A percentile compares a stretch with the other conserved stretches of the same genome.
Evolutionary conservation across 2,888 invertebrate species (phyloP).

Genomic region (Hoplodrina blanda): DNA sequence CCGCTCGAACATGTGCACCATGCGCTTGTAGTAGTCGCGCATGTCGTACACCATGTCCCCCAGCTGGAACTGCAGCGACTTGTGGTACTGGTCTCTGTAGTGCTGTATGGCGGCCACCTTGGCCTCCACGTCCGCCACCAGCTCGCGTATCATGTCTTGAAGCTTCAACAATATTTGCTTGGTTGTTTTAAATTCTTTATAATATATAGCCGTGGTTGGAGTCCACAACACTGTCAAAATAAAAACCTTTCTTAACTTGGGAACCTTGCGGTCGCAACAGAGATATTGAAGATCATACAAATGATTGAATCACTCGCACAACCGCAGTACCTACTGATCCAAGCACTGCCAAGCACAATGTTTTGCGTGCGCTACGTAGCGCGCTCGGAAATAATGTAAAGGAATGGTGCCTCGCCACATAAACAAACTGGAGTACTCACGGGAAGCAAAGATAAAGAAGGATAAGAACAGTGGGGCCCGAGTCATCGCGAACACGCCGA

Average conservation of each 20-base stretch:
- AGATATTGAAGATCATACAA: no score
- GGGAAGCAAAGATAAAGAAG: neutral
- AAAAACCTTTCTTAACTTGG: no score
- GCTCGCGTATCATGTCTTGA: neutral
- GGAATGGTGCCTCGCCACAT: no score
- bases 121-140: conserved; percentile 17
- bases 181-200: no score
- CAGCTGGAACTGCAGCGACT: conserved; percentile 29
- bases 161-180: neutral
- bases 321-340: no score
- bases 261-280: no score
- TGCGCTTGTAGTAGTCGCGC: conserved; percentile 18
- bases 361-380: no score
- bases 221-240: neutral
- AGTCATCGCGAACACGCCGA: neutral
- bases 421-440: neutral
- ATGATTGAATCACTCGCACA: no score
- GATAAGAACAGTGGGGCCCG: neutral
- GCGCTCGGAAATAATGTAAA: no score
- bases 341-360: no score
- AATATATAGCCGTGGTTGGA: neutral
- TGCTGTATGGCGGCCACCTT: neutral
- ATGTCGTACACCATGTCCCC: conserved; percentile 24
- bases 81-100: conserved; percentile 25
- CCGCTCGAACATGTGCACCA: neutral